Evolutionary conservation across 23 tunicate species (phyloP), one percentile per base, ranked within the genome.

Genomic region (Botrylloides violaceus): DNA sequence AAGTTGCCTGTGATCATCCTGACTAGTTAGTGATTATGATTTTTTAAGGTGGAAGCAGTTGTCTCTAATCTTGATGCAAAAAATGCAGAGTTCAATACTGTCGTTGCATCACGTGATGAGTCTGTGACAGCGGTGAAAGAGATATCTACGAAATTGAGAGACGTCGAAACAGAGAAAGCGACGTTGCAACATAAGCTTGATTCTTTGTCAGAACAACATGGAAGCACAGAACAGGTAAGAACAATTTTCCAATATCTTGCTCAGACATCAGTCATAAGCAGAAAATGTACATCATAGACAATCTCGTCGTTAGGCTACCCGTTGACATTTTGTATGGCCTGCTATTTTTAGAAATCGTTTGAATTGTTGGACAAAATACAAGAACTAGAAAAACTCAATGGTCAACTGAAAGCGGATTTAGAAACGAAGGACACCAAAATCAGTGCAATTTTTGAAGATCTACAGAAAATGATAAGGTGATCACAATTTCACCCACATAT

Each of bases 321-420:
- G n/a, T n/a, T n/a, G n/a, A n/a, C n/a, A n/a, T n/a, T n/a, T n/a
- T n/a, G n/a, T n/a, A n/a, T n/a, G n/a, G n/a, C n/a, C n/a, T n/a
- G n/a, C n/a, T n/a, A n/a, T n/a, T n/a, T n/a, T 28, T 36, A 80
- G 85, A 62, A 80, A 80, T 80, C 79, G 4, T 80, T 72, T 37
- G 33, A 80, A 62, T 49, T 56, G 22, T 38, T 80, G 61, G 85
- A 80, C 49, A 63, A 80, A 59, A 80, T 80, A 1, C 72, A 82
- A 76, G 26, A 35, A 0, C 33, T 82, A 25, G 81, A 82, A 61
- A 66, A 32, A 21, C 7, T 37, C 1, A 82, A 71, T 5, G 37
- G 57, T 29, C 71, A 49, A 36, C 64, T 75, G 22, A 34, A 49
- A 26, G 49, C 76, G 29, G 77, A 68, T 50, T 26, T 35, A 38